These are phyloP conservation scores for Cephalophus harveyi DNA, from an alignment of 2,113 vertebrate genomes.

Conservation along the genomic window DNA sequence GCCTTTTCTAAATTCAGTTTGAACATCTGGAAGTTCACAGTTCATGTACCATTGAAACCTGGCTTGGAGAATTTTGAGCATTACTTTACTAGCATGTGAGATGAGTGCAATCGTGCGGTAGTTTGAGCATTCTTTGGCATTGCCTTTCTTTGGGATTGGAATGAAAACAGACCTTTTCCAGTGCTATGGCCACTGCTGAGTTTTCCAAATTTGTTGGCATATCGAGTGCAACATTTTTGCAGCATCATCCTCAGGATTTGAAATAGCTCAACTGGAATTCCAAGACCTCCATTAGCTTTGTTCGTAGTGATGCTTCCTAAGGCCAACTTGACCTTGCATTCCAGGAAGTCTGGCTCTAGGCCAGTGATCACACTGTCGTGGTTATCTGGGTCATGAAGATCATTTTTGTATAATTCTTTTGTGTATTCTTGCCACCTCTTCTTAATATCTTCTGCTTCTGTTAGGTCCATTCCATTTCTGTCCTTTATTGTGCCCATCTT, in stretches of 20 bases:
- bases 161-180: background rate
- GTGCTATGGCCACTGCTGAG: background rate
- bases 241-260: background rate
- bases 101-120: background rate
- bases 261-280: background rate
- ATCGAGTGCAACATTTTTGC: fast-evolving
- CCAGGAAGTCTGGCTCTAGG: background rate
- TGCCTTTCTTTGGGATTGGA: too few relatives aligned
- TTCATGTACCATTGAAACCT: background rate
- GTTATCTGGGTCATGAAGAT: background rate
- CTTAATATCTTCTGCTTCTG: background rate
- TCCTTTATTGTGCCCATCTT: background rate
- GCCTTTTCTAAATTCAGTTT: background rate
- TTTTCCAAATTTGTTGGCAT: background rate
- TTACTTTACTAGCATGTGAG: background rate
- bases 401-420: background rate
- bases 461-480: background rate
- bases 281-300: background rate
- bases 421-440: background rate
- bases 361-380: background rate
- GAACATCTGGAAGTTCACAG: background rate
- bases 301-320: background rate
- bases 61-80: background rate
- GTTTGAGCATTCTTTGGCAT: background rate
- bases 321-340: background rate